Conservation (phyloP, 2,797 vertebrate genomes). For the Coccyzus lansbergi region DNA sequence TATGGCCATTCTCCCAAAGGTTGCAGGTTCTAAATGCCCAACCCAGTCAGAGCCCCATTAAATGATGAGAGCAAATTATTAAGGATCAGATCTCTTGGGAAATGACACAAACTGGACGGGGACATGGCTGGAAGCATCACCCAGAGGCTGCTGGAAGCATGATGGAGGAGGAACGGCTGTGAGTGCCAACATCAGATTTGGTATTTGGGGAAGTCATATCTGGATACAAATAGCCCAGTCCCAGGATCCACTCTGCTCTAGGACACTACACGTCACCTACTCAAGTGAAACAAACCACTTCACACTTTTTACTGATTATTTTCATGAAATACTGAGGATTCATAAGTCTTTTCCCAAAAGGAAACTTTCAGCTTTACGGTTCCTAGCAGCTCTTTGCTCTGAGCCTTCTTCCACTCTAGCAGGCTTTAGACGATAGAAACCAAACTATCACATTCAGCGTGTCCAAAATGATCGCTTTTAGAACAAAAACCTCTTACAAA, state of each 20-base stretch:
- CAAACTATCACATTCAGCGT: accelerated
- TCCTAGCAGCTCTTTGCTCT: not conserved
- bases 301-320: not conserved
- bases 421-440: not conserved
- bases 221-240: not conserved
- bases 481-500: not conserved
- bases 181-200: not conserved
- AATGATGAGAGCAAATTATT: not conserved
- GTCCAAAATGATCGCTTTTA: not conserved
- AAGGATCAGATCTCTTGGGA: not conserved
- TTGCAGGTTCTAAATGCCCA: not conserved
- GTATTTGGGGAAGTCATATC: not conserved
- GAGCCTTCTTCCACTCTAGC: not conserved
- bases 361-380: not conserved
- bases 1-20: not conserved
- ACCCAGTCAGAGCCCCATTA: not conserved
- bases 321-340: not conserved
- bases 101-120: not conserved
- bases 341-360: not conserved
- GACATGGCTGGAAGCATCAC: not conserved
- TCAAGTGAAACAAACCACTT: not conserved
- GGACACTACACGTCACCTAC: not conserved
- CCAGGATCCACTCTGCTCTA: not conserved
- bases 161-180: not conserved
- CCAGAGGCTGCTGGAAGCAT: not conserved